phyloP scores from a whole-genome alignment of 2,888 invertebrate species.

The Subacronicta megacephala region DNA sequence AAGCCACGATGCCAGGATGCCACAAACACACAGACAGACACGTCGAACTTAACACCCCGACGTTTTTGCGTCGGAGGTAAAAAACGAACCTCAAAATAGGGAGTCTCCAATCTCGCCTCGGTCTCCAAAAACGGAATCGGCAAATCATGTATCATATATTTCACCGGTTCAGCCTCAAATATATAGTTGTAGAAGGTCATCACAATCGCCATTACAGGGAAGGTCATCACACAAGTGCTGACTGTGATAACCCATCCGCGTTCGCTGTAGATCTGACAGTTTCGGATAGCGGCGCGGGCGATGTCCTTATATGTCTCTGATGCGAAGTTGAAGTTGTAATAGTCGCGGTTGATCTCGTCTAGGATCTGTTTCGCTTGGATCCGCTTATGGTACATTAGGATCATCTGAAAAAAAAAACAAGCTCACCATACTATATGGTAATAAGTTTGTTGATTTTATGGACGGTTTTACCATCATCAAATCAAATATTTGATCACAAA shows the following conservation, averaged over 20 bases:
- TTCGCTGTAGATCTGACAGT: slow-evolving; percentile 64
- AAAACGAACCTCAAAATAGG: slow-evolving; percentile 65
- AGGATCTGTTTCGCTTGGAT: slow-evolving; percentile 60
- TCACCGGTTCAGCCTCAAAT: slow-evolving; percentile 56
- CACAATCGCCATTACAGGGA: slow-evolving; percentile 65
- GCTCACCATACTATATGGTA: too few species aligned
- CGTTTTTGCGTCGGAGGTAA: too few species aligned
- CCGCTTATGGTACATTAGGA: slow-evolving; percentile 65
- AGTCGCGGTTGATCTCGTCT: slow-evolving; percentile 69
- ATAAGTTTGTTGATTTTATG: too few species aligned
- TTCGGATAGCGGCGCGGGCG: slow-evolving; percentile 46
- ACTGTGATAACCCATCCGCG: slow-evolving; percentile 64
- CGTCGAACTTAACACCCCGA: too few species aligned
- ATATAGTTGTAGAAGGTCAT: slow-evolving; percentile 61
- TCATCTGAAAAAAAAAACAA: slow-evolving; percentile 59
- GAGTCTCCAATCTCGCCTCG: slow-evolving; percentile 64
- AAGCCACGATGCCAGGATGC: too few species aligned
- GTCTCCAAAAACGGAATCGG: slow-evolving; percentile 58
- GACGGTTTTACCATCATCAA: too few species aligned
- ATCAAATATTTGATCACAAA: too few species aligned
- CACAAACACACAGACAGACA: too few species aligned
- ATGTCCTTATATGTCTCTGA: slow-evolving; percentile 48
- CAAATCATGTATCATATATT: slow-evolving; percentile 76
- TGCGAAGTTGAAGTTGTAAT: slow-evolving; percentile 56
- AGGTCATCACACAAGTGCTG: slow-evolving; percentile 54